Evolutionary conservation across 2,113 vertebrate species (phyloP).

Genomic region (Sturnus vulgaris): DNA sequence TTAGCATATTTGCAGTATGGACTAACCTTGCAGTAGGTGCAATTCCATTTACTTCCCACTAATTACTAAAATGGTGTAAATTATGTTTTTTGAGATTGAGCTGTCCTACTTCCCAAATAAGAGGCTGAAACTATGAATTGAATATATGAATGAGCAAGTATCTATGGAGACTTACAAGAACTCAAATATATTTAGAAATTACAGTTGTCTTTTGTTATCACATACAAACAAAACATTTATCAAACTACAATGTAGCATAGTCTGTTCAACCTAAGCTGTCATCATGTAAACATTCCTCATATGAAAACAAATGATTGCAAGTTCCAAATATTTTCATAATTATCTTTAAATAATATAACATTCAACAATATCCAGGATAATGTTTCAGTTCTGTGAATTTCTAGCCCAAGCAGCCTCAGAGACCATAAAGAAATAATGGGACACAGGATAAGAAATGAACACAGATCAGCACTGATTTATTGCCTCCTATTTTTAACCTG

Average conservation of each 20-base stretch:
- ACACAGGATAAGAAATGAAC: conserved; percentile 4
- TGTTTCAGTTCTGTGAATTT: conserved; percentile 10
- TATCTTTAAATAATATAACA: neutral
- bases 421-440: conserved; percentile 12
- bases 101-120: neutral
- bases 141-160: neutral
- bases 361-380: neutral
- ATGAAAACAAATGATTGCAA: neutral
- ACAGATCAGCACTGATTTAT: conserved; percentile 47
- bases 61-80: neutral
- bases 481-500: conserved; percentile 48
- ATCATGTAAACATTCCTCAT: neutral
- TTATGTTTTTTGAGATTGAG: neutral
- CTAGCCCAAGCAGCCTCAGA: neutral
- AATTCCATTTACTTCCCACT: neutral
- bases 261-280: neutral
- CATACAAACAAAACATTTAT: neutral
- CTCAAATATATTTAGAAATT: neutral
- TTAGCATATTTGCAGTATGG: neutral
- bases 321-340: neutral
- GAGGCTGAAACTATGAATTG: neutral
- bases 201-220: neutral
- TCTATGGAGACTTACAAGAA: neutral
- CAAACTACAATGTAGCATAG: neutral
- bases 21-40: neutral